Conservation (phyloP, 2,797 vertebrate genomes). For the Thaleichthys pacificus region DNA sequence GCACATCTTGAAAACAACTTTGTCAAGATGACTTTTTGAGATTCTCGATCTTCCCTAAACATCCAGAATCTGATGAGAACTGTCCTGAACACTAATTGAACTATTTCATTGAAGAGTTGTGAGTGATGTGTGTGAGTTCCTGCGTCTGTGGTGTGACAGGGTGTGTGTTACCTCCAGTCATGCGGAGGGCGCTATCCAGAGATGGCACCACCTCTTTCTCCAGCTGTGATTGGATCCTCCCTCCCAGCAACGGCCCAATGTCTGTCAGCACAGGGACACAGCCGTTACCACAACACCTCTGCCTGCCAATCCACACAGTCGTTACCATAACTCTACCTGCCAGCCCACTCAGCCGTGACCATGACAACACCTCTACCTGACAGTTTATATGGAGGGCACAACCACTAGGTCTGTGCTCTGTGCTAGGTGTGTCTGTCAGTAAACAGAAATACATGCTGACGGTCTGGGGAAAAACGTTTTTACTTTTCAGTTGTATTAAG, state of each 20-base stretch:
- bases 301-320: background rate
- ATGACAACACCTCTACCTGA: background rate
- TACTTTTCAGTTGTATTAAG: too few species aligned
- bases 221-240: constrained; percentile 80
- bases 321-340: background rate
- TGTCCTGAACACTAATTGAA: background rate
- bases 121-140: background rate
- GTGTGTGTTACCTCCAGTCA: constrained; percentile 82
- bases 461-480: too few species aligned
- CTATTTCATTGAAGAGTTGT: background rate
- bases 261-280: constrained; percentile 66
- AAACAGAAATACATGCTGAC: background rate
- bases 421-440: too few species aligned
- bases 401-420: too few species aligned
- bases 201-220: constrained; percentile 84
- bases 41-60: background rate
- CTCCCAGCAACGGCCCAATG: constrained; percentile 84
- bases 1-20: too few species aligned
- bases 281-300: background rate
- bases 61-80: background rate
- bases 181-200: constrained; percentile 80
- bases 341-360: background rate
- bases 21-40: too few species aligned
- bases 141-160: background rate
- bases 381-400: too few species aligned